Evolutionary conservation across 2,888 invertebrate species (phyloP).

Genomic region (Nymphalis polychloros): DNA sequence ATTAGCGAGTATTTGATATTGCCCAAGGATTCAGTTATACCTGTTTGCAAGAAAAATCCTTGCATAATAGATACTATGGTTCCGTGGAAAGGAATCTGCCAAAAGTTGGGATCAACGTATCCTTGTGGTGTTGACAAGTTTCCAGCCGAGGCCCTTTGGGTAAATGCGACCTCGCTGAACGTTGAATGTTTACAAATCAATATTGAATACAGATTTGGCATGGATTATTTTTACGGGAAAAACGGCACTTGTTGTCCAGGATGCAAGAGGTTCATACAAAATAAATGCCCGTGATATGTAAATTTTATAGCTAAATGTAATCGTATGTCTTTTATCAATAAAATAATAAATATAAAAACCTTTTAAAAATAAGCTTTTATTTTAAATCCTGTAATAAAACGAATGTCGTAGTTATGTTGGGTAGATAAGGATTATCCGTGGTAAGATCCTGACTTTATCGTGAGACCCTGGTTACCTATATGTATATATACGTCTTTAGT

Average conservation of each 20-base stretch:
- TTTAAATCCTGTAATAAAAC: no score
- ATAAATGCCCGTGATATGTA: conserved; percentile 50
- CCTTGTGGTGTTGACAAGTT: conserved; percentile 63
- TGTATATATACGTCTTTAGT: no score
- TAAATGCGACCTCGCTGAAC: conserved; percentile 82
- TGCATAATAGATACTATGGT: conserved; percentile 80
- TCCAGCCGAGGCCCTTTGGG: conserved; percentile 74
- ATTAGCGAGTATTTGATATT: conserved; percentile 80
- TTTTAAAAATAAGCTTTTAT: no score
- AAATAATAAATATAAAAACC: no score
- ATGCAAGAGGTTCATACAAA: conserved; percentile 57
- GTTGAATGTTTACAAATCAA: conserved; percentile 79
- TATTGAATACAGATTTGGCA: conserved; percentile 55
- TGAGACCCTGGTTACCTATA: no score
- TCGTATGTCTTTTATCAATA: no score
- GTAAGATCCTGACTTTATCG: no score
- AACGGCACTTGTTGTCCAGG: conserved; percentile 54
- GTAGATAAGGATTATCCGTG: no score
- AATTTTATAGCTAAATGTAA: no score
- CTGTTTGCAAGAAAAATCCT: conserved; percentile 83
- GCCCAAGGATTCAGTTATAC: conserved; percentile 72
- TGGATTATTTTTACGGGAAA: conserved; percentile 31
- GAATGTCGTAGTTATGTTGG: no score
- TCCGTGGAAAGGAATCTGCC: conserved; percentile 73
- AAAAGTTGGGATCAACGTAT: conserved; percentile 54